phyloP scores from a whole-genome alignment of 2,113 vertebrate species.

The Ammodytes dubius region DNA sequence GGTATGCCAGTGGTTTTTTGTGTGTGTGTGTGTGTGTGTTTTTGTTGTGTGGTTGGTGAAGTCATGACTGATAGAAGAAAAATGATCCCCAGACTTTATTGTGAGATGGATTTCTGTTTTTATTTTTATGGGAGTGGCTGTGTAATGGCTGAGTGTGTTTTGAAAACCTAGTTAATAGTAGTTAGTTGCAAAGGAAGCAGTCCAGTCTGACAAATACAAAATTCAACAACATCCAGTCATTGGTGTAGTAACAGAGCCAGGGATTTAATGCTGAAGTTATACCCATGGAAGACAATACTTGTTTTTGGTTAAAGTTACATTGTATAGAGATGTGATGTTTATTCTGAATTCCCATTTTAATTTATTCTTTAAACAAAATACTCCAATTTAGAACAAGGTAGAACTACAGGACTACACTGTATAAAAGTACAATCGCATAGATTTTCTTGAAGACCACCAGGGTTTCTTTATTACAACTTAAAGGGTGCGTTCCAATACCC shows the following conservation, averaged over 20 bases:
- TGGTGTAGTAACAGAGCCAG: slow-evolving; percentile 22
- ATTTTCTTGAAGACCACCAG: not conserved
- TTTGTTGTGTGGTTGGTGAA: slow-evolving; percentile 56
- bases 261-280: slow-evolving; percentile 41
- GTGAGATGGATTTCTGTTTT: slow-evolving; percentile 23
- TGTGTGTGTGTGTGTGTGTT: slow-evolving; percentile 24
- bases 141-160: not conserved
- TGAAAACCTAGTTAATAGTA: slow-evolving; percentile 36
- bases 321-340: not conserved
- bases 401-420: not conserved
- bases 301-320: slow-evolving; percentile 21
- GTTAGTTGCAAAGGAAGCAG: slow-evolving; percentile 28
- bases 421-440: not conserved
- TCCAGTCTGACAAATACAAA: slow-evolving; percentile 10
- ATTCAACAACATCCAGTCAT: slow-evolving; percentile 31
- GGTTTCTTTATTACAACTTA: not conserved
- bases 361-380: not conserved
- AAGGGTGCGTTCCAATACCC: too few relatives aligned
- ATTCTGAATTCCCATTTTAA: not conserved
- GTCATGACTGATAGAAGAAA: slow-evolving; percentile 61
- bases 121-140: not conserved
- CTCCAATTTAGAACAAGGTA: not conserved
- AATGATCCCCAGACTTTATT: slow-evolving; percentile 41
- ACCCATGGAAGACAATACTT: slow-evolving; percentile 18
- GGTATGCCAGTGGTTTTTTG: slow-evolving; percentile 80